phyloP scores from a whole-genome alignment of 1,140 invertebrate genomes.

The Drosophila tristis region DNA sequence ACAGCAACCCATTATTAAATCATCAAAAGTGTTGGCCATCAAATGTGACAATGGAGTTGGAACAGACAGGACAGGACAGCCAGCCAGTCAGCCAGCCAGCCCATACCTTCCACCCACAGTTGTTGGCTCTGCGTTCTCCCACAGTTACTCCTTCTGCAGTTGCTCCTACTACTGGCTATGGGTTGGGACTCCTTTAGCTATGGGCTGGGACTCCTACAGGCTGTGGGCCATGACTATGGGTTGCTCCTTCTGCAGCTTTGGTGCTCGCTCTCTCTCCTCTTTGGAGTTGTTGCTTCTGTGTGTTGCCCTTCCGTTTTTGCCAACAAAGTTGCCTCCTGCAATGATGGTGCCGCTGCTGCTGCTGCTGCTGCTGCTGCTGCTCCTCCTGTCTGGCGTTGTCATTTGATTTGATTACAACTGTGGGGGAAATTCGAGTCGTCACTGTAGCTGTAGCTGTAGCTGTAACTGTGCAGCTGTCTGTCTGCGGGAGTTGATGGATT shows the following conservation, averaged over 20 bases:
- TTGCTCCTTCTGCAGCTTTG: constrained; percentile 8
- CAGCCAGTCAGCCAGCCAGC: too few relatives aligned
- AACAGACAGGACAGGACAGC: too few relatives aligned
- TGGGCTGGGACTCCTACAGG: not conserved
- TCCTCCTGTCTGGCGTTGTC: constrained; percentile 61
- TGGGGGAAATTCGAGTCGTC: constrained; percentile 48
- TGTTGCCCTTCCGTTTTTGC: constrained; percentile 10
- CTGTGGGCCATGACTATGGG: not conserved
- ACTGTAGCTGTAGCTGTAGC: constrained; percentile 6
- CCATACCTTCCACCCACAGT: too few relatives aligned
- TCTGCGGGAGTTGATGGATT: constrained; percentile 63
- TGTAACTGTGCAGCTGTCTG: constrained; percentile 67
- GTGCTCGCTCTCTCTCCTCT: constrained; percentile 10
- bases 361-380: constrained; percentile 26
- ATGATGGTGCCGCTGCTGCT: constrained; percentile 34
- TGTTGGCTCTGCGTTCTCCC: not conserved
- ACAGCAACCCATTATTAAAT: constrained; percentile 63
- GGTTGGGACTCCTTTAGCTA: not conserved
- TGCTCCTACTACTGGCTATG: not conserved
- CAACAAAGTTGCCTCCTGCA: constrained; percentile 47
- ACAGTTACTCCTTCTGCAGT: constrained; percentile 11
- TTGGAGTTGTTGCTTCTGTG: constrained; percentile 7
- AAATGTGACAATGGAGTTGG: constrained; percentile 67
- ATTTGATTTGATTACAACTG: constrained; percentile 77
- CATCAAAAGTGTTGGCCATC: constrained; percentile 77